Evolutionary conservation across 2,888 invertebrate genomes (phyloP).

Genomic region (Pegoplata infirma): DNA sequence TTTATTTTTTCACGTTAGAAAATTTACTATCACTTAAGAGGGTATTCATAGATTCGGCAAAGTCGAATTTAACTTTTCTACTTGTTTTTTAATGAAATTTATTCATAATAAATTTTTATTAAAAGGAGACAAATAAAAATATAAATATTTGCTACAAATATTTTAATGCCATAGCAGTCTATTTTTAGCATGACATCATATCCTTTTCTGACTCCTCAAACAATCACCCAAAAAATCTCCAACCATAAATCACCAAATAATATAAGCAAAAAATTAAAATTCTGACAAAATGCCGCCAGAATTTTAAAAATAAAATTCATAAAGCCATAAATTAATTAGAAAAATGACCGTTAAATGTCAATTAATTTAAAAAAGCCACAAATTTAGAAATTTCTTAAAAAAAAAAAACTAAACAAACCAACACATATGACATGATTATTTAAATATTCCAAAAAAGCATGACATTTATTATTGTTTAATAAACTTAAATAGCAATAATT

Average conservation of each 20-base stretch:
- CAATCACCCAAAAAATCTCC: not conserved
- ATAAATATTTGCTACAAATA: not conserved
- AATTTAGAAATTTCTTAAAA: conserved; percentile 21
- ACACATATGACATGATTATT: not conserved
- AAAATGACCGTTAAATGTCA: conserved; percentile 56
- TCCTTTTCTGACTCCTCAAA: conserved; percentile 6
- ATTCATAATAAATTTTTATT: not conserved
- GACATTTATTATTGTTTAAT: conserved; percentile 27
- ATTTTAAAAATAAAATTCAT: conserved; percentile 1
- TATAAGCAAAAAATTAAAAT: not conserved
- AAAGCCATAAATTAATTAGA: conserved; percentile 26
- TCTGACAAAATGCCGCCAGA: not conserved
- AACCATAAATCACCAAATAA: conserved; percentile 16
- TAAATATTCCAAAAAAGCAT: conserved; percentile 17
- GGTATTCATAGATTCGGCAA: too few species aligned
- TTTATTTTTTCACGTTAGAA: too few species aligned
- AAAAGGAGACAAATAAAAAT: not conserved
- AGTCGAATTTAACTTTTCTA: too few species aligned
- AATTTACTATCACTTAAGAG: too few species aligned
- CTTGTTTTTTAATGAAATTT: too few species aligned
- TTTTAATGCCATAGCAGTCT: not conserved
- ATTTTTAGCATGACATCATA: conserved; percentile 29
- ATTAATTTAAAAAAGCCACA: conserved; percentile 40
- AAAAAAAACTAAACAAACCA: too few species aligned
- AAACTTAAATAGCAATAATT: conserved; percentile 15